Evolutionary conservation across 2,113 vertebrate species (phyloP).

Genomic region (Sporophila hypoxantha): DNA sequence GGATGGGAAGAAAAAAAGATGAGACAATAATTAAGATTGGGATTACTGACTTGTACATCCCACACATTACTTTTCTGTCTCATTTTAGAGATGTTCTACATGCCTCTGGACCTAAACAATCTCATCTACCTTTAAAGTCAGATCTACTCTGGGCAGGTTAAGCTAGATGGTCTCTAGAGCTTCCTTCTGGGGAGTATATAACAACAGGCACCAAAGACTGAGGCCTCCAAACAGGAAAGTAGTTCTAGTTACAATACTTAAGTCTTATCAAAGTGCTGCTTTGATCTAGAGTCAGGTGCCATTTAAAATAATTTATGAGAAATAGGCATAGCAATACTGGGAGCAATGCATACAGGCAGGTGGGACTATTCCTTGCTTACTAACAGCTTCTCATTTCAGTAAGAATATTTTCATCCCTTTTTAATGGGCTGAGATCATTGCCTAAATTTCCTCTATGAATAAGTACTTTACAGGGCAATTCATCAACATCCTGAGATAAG

Average conservation of each 20-base stretch:
- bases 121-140: neutral
- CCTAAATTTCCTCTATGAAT: neutral
- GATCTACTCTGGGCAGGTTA: neutral
- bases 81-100: neutral
- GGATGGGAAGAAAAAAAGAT: neutral
- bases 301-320: neutral
- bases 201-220: neutral
- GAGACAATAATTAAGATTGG: neutral
- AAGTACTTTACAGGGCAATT: neutral
- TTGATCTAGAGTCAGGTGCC: neutral
- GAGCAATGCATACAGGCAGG: neutral
- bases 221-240: neutral
- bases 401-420: neutral
- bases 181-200: neutral
- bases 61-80: neutral
- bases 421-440: neutral
- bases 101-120: neutral
- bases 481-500: neutral
- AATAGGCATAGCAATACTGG: neutral
- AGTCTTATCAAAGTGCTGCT: neutral
- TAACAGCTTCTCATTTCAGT: neutral
- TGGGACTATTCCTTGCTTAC: neutral
- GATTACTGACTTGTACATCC: neutral
- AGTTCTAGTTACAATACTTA: neutral
- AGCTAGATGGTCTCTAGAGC: neutral